Conservation (phyloP, 2,113 vertebrate genomes). For the Trichomycterus rosablanca region DNA sequence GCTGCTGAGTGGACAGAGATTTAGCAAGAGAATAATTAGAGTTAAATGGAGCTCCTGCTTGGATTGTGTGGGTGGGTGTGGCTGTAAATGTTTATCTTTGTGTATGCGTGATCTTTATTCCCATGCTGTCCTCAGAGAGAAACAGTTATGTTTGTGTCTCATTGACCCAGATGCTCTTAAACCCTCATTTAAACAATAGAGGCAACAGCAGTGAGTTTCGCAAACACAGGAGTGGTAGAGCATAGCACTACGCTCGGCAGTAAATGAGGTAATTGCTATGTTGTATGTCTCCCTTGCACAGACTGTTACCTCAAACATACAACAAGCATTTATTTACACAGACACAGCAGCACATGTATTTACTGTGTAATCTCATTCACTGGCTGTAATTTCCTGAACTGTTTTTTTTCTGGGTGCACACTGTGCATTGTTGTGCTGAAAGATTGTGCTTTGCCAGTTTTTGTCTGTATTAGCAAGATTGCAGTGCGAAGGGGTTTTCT, state of each 20-base stretch:
- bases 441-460: too few relatives aligned
- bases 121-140: constrained; percentile 21
- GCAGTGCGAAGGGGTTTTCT: too few relatives aligned
- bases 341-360: constrained; percentile 30
- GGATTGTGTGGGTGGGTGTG: constrained; percentile 30
- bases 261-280: constrained; percentile 36
- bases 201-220: constrained; percentile 26
- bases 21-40: too few relatives aligned
- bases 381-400: constrained; percentile 16
- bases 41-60: too few relatives aligned
- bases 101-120: constrained; percentile 12
- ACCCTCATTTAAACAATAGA: constrained; percentile 33
- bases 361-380: constrained; percentile 39
- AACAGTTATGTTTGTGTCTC: constrained; percentile 25
- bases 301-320: constrained; percentile 16
- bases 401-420: too few relatives aligned
- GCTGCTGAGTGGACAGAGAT: constrained; percentile 54
- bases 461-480: too few relatives aligned
- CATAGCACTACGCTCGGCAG: constrained; percentile 15
- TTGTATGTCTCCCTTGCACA: constrained; percentile 22
- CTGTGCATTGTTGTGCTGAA: too few relatives aligned
- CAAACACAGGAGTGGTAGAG: constrained; percentile 19
- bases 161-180: constrained; percentile 39
- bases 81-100: constrained; percentile 24
- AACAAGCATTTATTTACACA: constrained; percentile 22